These are phyloP conservation scores for Zygothrica quintamaculata DNA, from an alignment of 2,888 invertebrate genomes.

Conservation along the genomic window DNA sequence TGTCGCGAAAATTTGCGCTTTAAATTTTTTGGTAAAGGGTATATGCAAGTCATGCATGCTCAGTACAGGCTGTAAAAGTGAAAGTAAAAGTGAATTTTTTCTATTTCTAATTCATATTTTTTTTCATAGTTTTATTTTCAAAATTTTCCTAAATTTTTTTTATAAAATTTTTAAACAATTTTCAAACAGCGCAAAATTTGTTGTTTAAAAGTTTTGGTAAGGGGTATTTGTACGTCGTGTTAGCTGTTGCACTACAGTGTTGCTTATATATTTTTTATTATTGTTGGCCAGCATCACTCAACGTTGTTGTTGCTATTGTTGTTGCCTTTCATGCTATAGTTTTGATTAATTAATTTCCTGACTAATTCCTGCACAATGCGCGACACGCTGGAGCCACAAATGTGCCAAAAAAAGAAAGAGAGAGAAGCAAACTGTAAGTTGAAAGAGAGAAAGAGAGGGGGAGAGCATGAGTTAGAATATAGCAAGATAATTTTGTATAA, in stretches of 20 bases:
- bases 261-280: constrained; percentile 23
- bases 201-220: not conserved
- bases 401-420: constrained; percentile 57
- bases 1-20: too few relatives aligned
- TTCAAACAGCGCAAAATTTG: too few relatives aligned
- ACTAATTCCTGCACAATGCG: constrained; percentile 76
- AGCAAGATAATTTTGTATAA: constrained; percentile 20
- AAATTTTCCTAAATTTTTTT: too few relatives aligned
- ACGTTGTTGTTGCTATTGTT: constrained; percentile 11
- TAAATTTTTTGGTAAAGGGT: too few relatives aligned
- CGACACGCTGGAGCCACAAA: constrained; percentile 75
- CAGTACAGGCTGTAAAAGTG: too few relatives aligned
- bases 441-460: not conserved
- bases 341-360: constrained; percentile 79
- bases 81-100: too few relatives aligned
- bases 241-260: not conserved
- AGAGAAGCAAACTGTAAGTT: constrained; percentile 8
- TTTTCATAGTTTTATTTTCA: too few relatives aligned
- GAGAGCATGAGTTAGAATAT: not conserved
- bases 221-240: constrained; percentile 11
- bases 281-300: constrained; percentile 39
- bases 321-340: constrained; percentile 58
- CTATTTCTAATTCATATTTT: too few relatives aligned
- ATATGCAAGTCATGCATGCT: too few relatives aligned
- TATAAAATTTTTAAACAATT: too few relatives aligned